Base-by-base conservation (phyloP, 2,113 vertebrate species). In the Pseudorhombus dupliciocellatus region DNA sequence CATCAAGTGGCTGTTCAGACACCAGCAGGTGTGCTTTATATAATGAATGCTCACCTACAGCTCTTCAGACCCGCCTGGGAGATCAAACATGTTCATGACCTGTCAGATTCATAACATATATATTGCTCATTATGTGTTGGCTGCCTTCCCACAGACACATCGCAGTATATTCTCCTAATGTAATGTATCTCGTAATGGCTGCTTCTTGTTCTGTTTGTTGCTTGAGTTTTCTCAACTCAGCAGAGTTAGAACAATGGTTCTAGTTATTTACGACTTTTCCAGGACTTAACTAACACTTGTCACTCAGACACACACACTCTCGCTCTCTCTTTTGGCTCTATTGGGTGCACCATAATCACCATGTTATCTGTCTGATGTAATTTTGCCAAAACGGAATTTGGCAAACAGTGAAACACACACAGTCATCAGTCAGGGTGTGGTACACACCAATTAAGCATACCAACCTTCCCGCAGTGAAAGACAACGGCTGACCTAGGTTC, bases 391-490 rank as follows among this genome's bases (percentile, higher is more conserved):
- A 65, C 28, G 31, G 18, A 20, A 30, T 20, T 14, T 48, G n/a
- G 20, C 30, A 4, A 60, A 20, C 14, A 6, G 24, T 64, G 70
- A 70, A 66, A 53, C 54, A 24, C 51, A 61, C 53, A 69, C 37
- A 68, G 16, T 34, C 73, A 37, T 81, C 22, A 59, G 18, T 44
- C 59, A 64, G 75, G 77, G 81, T 70, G 78, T 79, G 78, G 75
- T 28, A 1, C 15, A 6, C 8, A 10, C 11, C 6, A 0, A 26
- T 21, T 31, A 40, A n/a, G 22, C 48, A 10, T 66, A 21, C 34
- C 51, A 66, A 12, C 22, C 30, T n/a, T 4, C 4, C 61, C 70
- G 14, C 15, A 30, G 30, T 14, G 24, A 40, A 48, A 24, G 31
- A 52, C 21, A 14, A 55, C 16, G 44, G 15, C 58, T 12, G 14